Conservation (phyloP, 2,797 vertebrate genomes). For the Pseudotriccus pelzelni region DNA sequence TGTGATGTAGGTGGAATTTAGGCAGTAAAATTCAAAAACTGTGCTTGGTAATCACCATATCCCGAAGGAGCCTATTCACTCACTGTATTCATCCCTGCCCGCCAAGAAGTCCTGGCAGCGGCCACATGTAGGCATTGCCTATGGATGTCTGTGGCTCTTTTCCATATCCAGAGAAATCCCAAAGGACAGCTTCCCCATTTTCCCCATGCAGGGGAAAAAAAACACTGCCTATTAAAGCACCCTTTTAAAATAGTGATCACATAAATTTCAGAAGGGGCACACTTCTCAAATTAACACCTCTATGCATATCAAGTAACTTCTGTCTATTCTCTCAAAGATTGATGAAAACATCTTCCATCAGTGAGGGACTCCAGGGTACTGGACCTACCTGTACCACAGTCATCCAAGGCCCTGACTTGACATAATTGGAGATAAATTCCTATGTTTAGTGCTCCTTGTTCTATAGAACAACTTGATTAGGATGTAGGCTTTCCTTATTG, state of each 20-base stretch:
- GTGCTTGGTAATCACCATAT: not conserved
- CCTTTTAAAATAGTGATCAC: not conserved
- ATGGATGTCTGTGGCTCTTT: fast-evolving
- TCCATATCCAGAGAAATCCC: not conserved
- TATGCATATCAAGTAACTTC: not conserved
- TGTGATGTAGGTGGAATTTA: not conserved
- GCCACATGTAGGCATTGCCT: not conserved
- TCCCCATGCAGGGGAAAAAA: fast-evolving
- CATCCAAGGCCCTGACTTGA: not conserved
- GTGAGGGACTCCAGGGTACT: not conserved
- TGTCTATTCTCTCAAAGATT: not conserved
- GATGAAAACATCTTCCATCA: not conserved
- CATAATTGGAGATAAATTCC: not conserved
- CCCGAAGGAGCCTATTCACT: not conserved
- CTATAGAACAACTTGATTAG: not conserved
- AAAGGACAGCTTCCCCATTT: not conserved
- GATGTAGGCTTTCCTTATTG: not conserved
- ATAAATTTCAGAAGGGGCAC: not conserved
- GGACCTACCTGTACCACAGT: not conserved
- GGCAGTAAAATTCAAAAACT: not conserved
- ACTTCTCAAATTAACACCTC: not conserved
- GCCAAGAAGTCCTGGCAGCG: not conserved
- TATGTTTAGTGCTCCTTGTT: not conserved
- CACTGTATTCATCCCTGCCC: not conserved
- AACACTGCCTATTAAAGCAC: not conserved